Conservation (phyloP, 1,140 invertebrate species). For the Limonius californicus region DNA sequence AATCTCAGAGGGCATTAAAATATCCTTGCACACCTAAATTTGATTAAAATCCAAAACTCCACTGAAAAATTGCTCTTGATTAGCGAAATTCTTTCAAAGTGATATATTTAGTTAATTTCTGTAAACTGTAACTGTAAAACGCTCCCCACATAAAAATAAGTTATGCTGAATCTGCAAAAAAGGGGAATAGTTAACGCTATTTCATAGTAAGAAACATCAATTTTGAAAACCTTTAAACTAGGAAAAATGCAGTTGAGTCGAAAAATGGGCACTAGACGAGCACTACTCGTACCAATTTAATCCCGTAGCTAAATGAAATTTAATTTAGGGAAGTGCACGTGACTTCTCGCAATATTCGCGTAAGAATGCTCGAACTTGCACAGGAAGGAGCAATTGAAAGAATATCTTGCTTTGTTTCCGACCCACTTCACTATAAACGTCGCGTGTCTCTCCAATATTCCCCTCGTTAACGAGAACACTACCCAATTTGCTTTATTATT, state of each 20-base stretch:
- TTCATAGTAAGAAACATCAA: too few species aligned
- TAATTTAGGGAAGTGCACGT: slow-evolving; percentile 13
- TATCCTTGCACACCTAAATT: too few species aligned
- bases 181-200: too few species aligned
- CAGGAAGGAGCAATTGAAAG: slow-evolving; percentile 10
- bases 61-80: too few species aligned
- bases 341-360: slow-evolving; percentile 12
- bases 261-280: not conserved
- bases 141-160: too few species aligned
- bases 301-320: slow-evolving; percentile 3
- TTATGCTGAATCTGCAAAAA: too few species aligned
- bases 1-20: too few species aligned
- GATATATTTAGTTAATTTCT: too few species aligned
- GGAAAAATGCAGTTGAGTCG: not conserved
- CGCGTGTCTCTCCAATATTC: slow-evolving; percentile 2
- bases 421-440: slow-evolving; percentile 7
- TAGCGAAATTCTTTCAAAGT: too few species aligned
- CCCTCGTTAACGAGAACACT: not conserved
- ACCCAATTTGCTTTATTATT: slow-evolving; percentile 8
- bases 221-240: too few species aligned
- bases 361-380: not conserved
- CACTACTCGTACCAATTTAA: not conserved
- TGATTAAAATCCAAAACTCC: too few species aligned
- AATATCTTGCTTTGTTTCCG: slow-evolving; percentile 9
- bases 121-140: too few species aligned